Percentiles rank a stretch among this genome's conserved stretches.
Conservation (phyloP, 37 sponge, comb jelly and placozoan genomes). For the Halisarca cf. caerulea region DNA sequence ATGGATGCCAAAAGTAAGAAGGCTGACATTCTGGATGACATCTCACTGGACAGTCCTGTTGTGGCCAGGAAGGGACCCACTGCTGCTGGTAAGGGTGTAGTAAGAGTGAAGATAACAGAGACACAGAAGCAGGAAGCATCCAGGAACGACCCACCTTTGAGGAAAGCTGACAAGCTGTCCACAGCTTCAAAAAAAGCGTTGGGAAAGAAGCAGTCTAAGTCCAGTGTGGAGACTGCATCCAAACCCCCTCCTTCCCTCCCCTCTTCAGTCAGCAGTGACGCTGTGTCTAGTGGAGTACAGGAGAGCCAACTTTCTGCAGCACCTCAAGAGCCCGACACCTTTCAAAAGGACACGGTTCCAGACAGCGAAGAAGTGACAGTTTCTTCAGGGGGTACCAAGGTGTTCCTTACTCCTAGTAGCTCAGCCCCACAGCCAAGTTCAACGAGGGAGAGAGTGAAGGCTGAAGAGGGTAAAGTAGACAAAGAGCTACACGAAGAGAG, state of each 20-base stretch:
- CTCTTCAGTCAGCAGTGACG: neutral
- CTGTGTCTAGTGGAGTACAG: neutral
- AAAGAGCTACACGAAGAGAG: neutral
- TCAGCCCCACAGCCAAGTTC: too few relatives aligned
- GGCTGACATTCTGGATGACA: constrained; percentile 16
- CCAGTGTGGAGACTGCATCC: neutral
- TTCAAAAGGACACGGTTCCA: neutral
- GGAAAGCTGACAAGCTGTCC: neutral
- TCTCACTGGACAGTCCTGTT: constrained; percentile 13
- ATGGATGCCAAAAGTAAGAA: neutral
- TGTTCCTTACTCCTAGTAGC: too few relatives aligned
- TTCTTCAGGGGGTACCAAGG: too few relatives aligned
- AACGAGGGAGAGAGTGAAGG: neutral
- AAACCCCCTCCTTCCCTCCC: neutral
- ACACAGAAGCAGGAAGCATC: neutral
- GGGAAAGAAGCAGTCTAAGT: neutral
- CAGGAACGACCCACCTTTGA: neutral
- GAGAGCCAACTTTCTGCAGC: neutral
- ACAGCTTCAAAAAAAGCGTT: neutral
- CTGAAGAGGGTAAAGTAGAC: neutral
- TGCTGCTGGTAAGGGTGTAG: neutral
- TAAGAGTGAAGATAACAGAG: neutral
- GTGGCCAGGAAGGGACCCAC: neutral
- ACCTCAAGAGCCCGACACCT: neutral
- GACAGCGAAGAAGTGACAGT: too few relatives aligned